A percentile compares a stretch with the other conserved stretches of the same genome.
These are phyloP conservation scores for Physocephala rufipes DNA, from an alignment of 2,888 invertebrate species.

Conservation along the genomic window DNA sequence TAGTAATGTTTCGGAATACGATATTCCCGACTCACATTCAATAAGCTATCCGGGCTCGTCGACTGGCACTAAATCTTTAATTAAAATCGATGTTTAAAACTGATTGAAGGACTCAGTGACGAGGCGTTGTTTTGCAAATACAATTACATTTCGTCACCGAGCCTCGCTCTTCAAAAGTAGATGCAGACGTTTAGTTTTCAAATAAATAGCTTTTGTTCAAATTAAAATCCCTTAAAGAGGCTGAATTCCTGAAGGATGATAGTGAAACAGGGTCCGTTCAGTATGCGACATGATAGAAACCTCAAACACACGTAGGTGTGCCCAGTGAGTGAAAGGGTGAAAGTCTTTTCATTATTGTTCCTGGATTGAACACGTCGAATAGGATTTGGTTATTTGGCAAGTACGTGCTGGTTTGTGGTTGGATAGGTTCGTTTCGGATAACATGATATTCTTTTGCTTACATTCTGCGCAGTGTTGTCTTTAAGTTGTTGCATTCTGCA, in stretches of 20 bases:
- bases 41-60: conserved; percentile 22
- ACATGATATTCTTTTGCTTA: conserved; percentile 26
- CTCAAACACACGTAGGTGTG: no score
- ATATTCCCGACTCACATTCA: not conserved
- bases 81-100: conserved; percentile 39
- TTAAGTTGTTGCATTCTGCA: not conserved
- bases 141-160: not conserved
- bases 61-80: conserved; percentile 37
- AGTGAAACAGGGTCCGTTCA: not conserved
- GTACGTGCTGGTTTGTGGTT: not conserved
- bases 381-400: conserved; percentile 23
- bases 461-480: not conserved
- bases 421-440: not conserved
- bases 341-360: no score
- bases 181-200: conserved; percentile 27
- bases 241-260: not conserved
- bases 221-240: conserved; percentile 19
- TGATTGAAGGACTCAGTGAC: conserved; percentile 30
- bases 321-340: no score
- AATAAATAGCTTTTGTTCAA: conserved; percentile 37
- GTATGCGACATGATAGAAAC: not conserved
- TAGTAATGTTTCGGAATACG: not conserved
- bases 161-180: not conserved
- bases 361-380: not conserved
- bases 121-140: conserved; percentile 17